Percentiles rank a stretch among this genome's conserved stretches.
These are phyloP conservation scores for Picus viridis DNA, from an alignment of 2,797 vertebrate species.

Conservation along the genomic window DNA sequence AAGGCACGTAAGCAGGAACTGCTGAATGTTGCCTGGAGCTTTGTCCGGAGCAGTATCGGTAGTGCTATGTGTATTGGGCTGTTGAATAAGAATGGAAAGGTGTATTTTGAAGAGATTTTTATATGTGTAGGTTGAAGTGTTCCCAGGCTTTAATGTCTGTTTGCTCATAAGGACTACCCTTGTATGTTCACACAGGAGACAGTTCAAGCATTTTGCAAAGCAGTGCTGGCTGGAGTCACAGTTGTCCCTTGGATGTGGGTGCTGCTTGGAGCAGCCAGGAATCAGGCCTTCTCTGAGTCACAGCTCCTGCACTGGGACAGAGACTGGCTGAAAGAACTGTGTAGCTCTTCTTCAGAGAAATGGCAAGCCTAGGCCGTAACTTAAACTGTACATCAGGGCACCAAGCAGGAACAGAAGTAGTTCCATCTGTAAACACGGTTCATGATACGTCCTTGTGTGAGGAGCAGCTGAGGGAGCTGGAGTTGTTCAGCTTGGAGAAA, in stretches of 20 bases:
- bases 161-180: neutral
- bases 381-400: neutral
- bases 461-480: too few species aligned
- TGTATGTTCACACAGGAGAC: accelerated
- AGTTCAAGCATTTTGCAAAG: neutral
- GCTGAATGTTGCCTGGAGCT: neutral
- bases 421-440: neutral
- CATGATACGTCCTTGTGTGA: neutral
- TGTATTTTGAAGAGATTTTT: neutral
- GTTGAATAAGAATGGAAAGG: neutral
- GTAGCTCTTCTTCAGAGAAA: neutral
- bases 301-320: accelerated
- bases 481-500: too few species aligned
- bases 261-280: accelerated
- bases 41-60: neutral
- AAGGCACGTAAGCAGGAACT: neutral
- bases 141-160: neutral
- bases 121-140: neutral
- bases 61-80: neutral
- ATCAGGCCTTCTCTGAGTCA: accelerated
- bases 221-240: accelerated
- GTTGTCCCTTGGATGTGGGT: neutral
- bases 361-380: neutral
- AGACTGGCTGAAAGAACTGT: neutral
- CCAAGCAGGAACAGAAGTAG: neutral